These are phyloP conservation scores for Schlechtendalia chinensis DNA, from an alignment of 1,140 invertebrate genomes.

Conservation along the genomic window DNA sequence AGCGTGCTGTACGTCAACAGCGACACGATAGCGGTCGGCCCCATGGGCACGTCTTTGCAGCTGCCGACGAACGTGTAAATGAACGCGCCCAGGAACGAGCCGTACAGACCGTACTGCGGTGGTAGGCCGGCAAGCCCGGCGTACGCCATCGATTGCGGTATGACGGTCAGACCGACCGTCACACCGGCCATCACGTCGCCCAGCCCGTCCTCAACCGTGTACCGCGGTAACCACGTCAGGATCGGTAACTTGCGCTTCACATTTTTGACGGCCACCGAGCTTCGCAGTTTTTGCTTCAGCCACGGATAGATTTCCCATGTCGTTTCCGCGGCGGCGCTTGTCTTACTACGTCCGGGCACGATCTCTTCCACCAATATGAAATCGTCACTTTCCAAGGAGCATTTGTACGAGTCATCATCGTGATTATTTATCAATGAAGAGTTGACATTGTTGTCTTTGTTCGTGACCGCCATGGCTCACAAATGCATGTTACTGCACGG, in stretches of 20 bases:
- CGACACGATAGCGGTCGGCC: conserved; percentile 81
- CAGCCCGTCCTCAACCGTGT: conserved; percentile 66
- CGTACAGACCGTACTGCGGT: conserved; percentile 79
- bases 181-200: conserved; percentile 79
- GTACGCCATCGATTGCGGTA: conserved; percentile 83
- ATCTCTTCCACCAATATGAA: conserved; percentile 57
- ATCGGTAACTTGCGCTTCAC: conserved; percentile 71
- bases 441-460: not conserved
- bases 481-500: too few relatives aligned
- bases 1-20: conserved; percentile 76
- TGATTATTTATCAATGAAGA: not conserved
- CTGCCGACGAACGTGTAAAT: conserved; percentile 88
- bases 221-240: conserved; percentile 70
- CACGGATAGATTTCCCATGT: conserved; percentile 55
- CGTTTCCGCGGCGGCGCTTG: conserved; percentile 54
- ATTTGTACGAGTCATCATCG: not conserved
- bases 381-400: conserved; percentile 44
- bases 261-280: conserved; percentile 64
- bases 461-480: not conserved
- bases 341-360: conserved; percentile 53
- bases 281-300: conserved; percentile 55
- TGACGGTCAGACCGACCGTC: conserved; percentile 79
- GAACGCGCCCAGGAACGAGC: conserved; percentile 86
- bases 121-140: conserved; percentile 70
- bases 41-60: conserved; percentile 85